phyloP scores from a whole-genome alignment of 2,797 vertebrate species.

The Babyrousa celebensis region DNA sequence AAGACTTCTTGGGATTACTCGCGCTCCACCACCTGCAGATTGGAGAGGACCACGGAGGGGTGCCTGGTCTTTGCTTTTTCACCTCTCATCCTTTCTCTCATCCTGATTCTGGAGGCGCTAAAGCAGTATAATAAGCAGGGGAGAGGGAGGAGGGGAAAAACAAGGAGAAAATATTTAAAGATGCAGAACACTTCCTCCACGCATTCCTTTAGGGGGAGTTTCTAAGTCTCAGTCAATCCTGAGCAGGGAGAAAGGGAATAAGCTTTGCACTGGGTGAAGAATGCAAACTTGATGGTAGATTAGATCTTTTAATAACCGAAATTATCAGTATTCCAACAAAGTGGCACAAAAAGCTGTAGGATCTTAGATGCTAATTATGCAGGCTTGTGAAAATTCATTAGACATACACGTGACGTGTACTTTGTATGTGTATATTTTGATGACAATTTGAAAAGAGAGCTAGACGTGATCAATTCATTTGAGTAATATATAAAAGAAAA shows the following conservation, averaged over 20 bases:
- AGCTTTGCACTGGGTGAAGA: background rate
- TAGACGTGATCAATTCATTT: too few relatives aligned
- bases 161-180: background rate
- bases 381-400: constrained; percentile 1
- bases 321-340: background rate
- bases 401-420: background rate
- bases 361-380: background rate
- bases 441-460: background rate
- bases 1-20: background rate
- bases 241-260: background rate
- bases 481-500: too few relatives aligned
- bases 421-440: background rate
- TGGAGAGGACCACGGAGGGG: background rate
- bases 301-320: background rate
- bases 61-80: background rate
- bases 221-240: background rate
- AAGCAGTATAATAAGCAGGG: background rate
- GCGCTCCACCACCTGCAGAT: background rate
- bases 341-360: background rate
- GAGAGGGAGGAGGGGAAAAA: background rate
- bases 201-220: background rate
- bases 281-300: background rate
- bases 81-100: background rate
- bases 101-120: background rate
- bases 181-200: background rate